Base-by-base conservation (phyloP, 53 echinoderm and acorn worm species). In the Pentamera pediparva region DNA sequence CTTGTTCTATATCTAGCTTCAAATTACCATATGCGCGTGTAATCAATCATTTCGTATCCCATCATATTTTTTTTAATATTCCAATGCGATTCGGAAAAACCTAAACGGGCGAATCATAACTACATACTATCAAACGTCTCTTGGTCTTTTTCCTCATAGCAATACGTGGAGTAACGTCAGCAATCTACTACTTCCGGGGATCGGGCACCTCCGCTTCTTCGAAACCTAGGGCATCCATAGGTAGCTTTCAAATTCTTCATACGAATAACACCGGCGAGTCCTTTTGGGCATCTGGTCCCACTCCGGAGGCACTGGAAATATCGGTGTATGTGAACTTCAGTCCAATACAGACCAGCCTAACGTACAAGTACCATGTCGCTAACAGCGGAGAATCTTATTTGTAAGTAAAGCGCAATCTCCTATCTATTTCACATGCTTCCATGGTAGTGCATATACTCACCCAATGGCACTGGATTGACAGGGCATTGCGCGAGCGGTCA, bases 161-260 rank as follows among this genome's bases (percentile, higher is more conserved):
- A 34, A 65, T 65, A 6, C 38, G 39, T 39, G 65, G 65, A 35
- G 4, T 24, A 39, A 19, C 20, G 19, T 11, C 65, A 28, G 13
- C 38, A 38, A 6, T n/a, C 4, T 2, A 1, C 20, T 65, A 65
- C 28, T 67, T 67, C 39, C 67, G 67, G 25, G 67, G 67, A 67
- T n/a, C 45, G 40, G 67, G 67, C 24, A 38, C 67, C 0, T 27
- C 27, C 27, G 26, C 26, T 9, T 37, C 37, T n/a, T n/a, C 67
- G 4, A 11, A 5, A n/a, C 13, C 67, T 2, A 36, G 67, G 39
- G 30, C 41, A 19, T 43, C 45, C 3, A 1, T 43, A 17, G 45
- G 25, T 15, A 43, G 67, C 29, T 67, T 67, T 28, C 40, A 43
- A 29, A 67, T 67, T 21, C 45, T 26, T 43, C 67, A 67, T 67